phyloP scores from a whole-genome alignment of 2,797 vertebrate genomes.

The Cryptoprocta ferox region DNA sequence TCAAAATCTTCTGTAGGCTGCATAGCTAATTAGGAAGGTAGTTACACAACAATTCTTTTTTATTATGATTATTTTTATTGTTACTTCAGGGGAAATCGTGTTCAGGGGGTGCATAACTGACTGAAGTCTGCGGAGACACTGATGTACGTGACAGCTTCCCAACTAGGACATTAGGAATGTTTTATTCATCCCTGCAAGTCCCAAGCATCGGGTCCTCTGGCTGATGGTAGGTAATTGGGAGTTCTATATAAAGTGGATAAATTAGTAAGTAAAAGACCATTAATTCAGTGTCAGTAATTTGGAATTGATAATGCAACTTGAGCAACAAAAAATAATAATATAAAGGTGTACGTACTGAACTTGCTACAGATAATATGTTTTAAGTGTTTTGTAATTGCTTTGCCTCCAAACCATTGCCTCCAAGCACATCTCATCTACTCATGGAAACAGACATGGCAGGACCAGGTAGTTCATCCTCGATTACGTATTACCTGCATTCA shows the following conservation, averaged over 20 bases:
- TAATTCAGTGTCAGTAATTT: neutral
- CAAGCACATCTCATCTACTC: neutral
- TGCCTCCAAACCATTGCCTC: neutral
- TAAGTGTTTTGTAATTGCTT: neutral
- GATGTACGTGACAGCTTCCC: no score
- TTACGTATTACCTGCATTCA: neutral
- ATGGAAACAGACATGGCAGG: neutral
- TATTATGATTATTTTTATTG: neutral
- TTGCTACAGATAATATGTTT: neutral
- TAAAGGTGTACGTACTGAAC: neutral
- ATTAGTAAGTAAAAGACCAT: neutral
- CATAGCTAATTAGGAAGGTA: neutral
- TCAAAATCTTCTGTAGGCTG: neutral
- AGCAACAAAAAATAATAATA: neutral
- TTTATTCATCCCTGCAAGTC: neutral
- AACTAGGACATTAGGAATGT: neutral
- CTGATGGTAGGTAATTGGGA: neutral
- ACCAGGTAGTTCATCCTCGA: neutral
- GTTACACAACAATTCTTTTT: neutral
- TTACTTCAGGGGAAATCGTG: neutral
- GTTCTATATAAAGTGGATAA: neutral
- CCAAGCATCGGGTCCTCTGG: neutral
- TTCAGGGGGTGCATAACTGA: neutral
- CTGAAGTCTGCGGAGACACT: neutral
- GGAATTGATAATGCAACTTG: neutral